Base-by-base conservation (phyloP, 1,140 invertebrate genomes). In the Muscidifurax raptorellus region DNA sequence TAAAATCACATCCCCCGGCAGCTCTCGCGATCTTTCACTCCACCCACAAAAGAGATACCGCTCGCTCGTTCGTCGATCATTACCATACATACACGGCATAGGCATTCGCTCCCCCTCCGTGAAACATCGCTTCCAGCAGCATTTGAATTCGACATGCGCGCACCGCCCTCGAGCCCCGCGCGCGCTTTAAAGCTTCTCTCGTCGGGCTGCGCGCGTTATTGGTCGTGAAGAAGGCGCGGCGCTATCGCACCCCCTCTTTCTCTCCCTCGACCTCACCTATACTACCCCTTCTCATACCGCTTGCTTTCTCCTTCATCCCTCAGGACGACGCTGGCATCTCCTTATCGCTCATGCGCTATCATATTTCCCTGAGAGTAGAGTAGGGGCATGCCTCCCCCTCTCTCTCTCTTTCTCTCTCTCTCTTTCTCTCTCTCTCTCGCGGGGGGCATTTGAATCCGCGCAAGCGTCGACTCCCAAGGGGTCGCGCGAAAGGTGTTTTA, bases 71-170 rank as follows among this genome's bases (percentile, higher is more conserved):
- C 66, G 9, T 13, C 2, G 25, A 3, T 22, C 28, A 82, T 82
- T 82, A 76, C 32, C 72, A 76, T 82, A 76, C 12, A 22, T 13
- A 13, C 13, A 15, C 9, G 2, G 12, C 44, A 12, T 10, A 47
- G 13, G 30, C 30, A 36, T 52, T 82, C 71, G 52, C 12, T 71
- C 7, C 36, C 15, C 44, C n/a, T 47, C 30, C 12, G 18, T 47
- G 4, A 47, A 47, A 13, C 44, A 18, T 2, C 9, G 15, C 27
- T 32, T 47, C 71, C 27, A 47, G 64, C 18, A 10, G 66, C 83
- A 92, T 92, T 91, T 91, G 89, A 92, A 92, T 92, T 90, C 86
- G 90, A 88, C 90, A 90, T 93, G 91, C 91, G 90, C 67, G 77
- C 92, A 92, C 89, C 90, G 86, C 52, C 82, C 82, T 28, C 77